Conservation (phyloP, 1,140 invertebrate species). For the Drosophila saltans region DNA sequence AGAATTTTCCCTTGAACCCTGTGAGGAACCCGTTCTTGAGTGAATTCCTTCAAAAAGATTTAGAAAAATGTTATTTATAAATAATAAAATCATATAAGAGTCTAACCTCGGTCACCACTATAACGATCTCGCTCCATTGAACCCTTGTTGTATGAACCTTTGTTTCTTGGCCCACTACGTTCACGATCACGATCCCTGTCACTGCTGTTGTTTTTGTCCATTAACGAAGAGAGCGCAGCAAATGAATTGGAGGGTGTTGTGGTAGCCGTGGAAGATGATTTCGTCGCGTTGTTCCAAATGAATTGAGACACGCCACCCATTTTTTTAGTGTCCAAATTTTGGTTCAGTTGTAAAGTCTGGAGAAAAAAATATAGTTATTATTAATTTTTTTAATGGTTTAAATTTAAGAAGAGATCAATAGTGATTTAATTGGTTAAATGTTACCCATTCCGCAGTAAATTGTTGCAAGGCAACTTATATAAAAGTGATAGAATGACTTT, state of each 20-base stretch:
- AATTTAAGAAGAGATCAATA: too few relatives aligned
- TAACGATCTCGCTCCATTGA: constrained; percentile 83
- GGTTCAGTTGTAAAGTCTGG: constrained; percentile 56
- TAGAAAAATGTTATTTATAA: background rate
- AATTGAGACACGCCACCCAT: constrained; percentile 74
- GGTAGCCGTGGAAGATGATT: constrained; percentile 55
- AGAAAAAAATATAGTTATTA: constrained; percentile 3
- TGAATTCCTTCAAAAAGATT: constrained; percentile 78
- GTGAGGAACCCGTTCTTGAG: constrained; percentile 86
- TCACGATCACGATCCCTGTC: constrained; percentile 65
- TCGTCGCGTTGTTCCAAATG: constrained; percentile 57
- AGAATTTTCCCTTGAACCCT: constrained; percentile 83
- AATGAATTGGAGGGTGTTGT: constrained; percentile 76
- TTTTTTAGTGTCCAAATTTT: constrained; percentile 77
- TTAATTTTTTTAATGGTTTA: too few relatives aligned
- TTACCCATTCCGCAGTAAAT: too few relatives aligned
- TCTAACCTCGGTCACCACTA: constrained; percentile 53
- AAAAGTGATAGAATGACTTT: too few relatives aligned
- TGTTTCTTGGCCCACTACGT: constrained; percentile 75
- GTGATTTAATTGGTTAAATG: too few relatives aligned
- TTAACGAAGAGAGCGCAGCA: constrained; percentile 68
- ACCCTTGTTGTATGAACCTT: constrained; percentile 84
- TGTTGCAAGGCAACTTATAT: too few relatives aligned
- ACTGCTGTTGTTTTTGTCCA: constrained; percentile 62
- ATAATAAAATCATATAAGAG: background rate